phyloP scores from a whole-genome alignment of 2,888 invertebrate genomes.

The Lithosia quadra region DNA sequence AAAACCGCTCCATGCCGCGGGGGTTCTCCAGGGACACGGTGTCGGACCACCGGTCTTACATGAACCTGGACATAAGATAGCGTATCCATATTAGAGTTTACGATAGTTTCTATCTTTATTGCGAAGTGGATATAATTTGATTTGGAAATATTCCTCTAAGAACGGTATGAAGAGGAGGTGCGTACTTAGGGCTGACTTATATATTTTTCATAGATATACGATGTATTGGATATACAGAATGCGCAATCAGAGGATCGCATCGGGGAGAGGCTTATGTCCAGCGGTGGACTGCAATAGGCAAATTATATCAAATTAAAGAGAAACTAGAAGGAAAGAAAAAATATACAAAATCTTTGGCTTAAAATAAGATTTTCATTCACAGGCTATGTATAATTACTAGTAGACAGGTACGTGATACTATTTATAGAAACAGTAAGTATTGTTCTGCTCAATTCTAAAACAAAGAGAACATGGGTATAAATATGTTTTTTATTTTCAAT shows the following conservation, averaged over 20 bases:
- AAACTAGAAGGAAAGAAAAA: neutral
- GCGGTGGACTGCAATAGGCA: too few relatives aligned
- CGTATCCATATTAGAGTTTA: constrained; percentile 49
- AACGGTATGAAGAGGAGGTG: too few relatives aligned
- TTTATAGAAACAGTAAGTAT: neutral
- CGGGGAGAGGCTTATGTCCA: too few relatives aligned
- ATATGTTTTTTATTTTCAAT: neutral
- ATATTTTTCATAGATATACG: too few relatives aligned
- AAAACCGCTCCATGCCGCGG: constrained; percentile 62
- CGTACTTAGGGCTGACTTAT: too few relatives aligned
- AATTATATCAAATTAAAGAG: neutral
- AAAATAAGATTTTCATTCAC: too few relatives aligned
- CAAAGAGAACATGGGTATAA: neutral
- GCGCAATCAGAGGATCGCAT: too few relatives aligned
- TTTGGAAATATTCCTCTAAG: constrained; percentile 42
- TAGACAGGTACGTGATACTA: neutral
- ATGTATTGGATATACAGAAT: too few relatives aligned
- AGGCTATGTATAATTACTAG: too few relatives aligned
- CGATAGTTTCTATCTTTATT: constrained; percentile 51
- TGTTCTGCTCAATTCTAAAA: neutral
- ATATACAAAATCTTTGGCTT: neutral
- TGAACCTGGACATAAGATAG: constrained; percentile 64
- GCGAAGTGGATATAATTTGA: constrained; percentile 50
- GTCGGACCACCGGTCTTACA: constrained; percentile 55
- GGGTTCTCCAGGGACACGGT: constrained; percentile 62